phyloP scores from a whole-genome alignment of 2,888 invertebrate species.

The Allophyes oxyacanthae region DNA sequence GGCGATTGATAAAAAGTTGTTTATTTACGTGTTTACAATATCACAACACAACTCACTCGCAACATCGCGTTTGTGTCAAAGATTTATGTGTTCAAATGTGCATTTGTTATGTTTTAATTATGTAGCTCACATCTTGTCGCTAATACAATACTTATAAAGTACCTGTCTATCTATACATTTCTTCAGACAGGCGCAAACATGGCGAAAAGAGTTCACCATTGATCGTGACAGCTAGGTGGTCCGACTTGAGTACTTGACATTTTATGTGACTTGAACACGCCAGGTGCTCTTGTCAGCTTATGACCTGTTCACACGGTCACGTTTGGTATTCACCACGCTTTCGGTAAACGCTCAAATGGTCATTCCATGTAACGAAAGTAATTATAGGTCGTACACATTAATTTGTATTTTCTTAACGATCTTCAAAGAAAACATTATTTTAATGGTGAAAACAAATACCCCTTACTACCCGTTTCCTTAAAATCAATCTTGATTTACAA shows the following conservation, averaged over 20 bases:
- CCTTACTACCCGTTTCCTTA: no score
- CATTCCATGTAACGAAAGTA: no score
- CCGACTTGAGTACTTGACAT: conserved; percentile 28
- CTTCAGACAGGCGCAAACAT: conserved; percentile 30
- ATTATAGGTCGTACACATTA: no score
- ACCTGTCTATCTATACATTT: conserved; percentile 7
- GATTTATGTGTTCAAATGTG: conserved; percentile 35
- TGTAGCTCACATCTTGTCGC: conserved; percentile 12
- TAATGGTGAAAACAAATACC: no score
- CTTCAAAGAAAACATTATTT: no score
- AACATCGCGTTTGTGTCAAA: conserved; percentile 29
- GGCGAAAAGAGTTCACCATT: conserved; percentile 40
- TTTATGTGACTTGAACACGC: conserved; percentile 48
- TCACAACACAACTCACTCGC: conserved; percentile 4
- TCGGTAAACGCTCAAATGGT: no score
- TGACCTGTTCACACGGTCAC: conserved; percentile 5
- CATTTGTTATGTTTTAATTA: conserved; percentile 29
- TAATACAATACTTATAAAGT: conserved; percentile 5
- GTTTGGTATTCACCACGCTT: no score
- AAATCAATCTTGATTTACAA: no score
- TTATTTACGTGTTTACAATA: conserved; percentile 1
- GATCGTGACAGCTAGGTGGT: conserved; percentile 40
- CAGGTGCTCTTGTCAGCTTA: conserved; percentile 24
- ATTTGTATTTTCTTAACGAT: no score
- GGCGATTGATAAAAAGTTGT: conserved; percentile 8